Evolutionary conservation across 2,113 vertebrate species (phyloP).

Genomic region (Zosterops lateralis): DNA sequence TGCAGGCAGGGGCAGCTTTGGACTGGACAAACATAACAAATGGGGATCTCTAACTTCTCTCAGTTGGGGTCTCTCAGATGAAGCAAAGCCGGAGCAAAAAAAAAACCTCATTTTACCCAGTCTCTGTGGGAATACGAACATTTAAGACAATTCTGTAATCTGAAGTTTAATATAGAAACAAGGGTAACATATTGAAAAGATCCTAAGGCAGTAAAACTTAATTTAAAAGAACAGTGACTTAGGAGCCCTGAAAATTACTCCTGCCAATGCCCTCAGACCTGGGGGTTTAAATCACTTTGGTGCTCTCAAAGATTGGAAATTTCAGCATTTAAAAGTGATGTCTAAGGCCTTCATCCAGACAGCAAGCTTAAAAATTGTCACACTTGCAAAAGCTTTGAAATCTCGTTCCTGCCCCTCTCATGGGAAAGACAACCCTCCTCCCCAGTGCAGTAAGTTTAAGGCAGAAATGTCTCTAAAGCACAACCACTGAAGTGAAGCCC

Average conservation of each 20-base stretch:
- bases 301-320: neutral
- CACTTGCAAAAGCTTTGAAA: neutral
- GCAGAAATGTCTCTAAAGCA: neutral
- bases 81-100: neutral
- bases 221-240: neutral
- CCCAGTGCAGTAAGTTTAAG: neutral
- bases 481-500: neutral
- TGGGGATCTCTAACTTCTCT: neutral
- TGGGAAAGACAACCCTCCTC: neutral
- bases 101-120: neutral
- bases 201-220: neutral
- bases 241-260: neutral
- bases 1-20: neutral
- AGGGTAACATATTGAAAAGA: neutral
- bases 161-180: neutral
- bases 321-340: neutral
- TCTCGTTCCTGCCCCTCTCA: accelerated
- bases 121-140: neutral
- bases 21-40: neutral
- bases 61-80: neutral
- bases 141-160: neutral
- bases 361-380: neutral
- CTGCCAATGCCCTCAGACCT: neutral
- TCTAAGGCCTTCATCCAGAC: neutral
- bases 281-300: neutral